phyloP scores from a whole-genome alignment of 2,888 invertebrate genomes.

The Drosophila infuscata region DNA sequence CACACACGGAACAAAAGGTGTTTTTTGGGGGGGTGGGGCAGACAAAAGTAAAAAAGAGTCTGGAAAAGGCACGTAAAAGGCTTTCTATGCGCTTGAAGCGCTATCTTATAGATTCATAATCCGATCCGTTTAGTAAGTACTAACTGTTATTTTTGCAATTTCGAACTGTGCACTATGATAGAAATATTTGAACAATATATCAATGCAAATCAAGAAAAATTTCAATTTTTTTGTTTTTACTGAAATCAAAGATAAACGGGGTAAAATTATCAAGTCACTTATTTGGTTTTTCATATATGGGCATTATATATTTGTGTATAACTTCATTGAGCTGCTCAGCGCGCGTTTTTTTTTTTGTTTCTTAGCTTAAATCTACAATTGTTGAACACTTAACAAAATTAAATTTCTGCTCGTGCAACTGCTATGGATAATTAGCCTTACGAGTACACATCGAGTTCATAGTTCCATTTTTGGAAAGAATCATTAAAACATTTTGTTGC shows the following conservation, averaged over 20 bases:
- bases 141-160: constrained; percentile 21
- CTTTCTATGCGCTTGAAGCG: constrained; percentile 37
- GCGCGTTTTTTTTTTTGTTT: constrained; percentile 12
- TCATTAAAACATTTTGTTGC: constrained; percentile 51
- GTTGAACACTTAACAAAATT: constrained; percentile 51
- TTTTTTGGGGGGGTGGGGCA: neutral
- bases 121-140: constrained; percentile 21
- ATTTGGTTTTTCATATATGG: constrained; percentile 29
- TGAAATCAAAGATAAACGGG: constrained; percentile 29
- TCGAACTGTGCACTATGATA: constrained; percentile 72
- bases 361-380: constrained; percentile 51
- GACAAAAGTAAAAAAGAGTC: constrained; percentile 32
- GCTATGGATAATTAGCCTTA: constrained; percentile 48
- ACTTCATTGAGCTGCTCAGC: constrained; percentile 55
- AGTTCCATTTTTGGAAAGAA: constrained; percentile 36
- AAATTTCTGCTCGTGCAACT: constrained; percentile 31
- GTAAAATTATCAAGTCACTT: constrained; percentile 23
- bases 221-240: constrained; percentile 5
- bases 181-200: constrained; percentile 76
- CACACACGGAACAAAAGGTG: constrained; percentile 43
- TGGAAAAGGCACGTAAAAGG: constrained; percentile 75
- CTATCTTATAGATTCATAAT: constrained; percentile 10
- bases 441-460: constrained; percentile 41
- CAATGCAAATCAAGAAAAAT: constrained; percentile 43
- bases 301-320: constrained; percentile 49